These are phyloP conservation scores for Saturnia pavonia DNA, from an alignment of 2,888 invertebrate species.

Conservation along the genomic window DNA sequence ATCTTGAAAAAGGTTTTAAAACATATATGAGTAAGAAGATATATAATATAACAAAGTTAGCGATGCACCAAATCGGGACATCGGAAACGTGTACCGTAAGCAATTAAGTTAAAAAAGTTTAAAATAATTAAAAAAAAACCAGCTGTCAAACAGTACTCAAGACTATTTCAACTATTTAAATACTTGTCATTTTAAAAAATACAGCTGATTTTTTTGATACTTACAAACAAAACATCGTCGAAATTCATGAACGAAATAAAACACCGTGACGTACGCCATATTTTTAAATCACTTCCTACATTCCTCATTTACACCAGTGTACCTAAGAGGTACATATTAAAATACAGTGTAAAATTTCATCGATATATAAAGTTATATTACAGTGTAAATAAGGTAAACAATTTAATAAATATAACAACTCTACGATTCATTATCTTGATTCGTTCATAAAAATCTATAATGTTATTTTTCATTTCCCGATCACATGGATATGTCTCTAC, in stretches of 20 bases:
- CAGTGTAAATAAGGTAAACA: slow-evolving; percentile 1
- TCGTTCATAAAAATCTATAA: slow-evolving; percentile 11
- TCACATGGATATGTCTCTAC: slow-evolving; percentile 48
- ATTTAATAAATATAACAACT: background rate
- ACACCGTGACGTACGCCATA: too few relatives aligned
- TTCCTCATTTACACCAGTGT: background rate
- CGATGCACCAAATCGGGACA: background rate
- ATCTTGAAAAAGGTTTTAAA: background rate
- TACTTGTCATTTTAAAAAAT: background rate
- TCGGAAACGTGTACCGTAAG: background rate
- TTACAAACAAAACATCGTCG: background rate
- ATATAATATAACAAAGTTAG: background rate
- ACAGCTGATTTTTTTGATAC: slow-evolving; percentile 4
- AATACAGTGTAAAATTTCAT: background rate
- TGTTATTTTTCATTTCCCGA: background rate
- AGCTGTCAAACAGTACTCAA: slow-evolving; percentile 1
- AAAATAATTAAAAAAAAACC: background rate
- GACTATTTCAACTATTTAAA: background rate
- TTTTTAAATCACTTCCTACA: background rate
- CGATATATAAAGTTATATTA: background rate
- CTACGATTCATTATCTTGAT: background rate
- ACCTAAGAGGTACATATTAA: background rate
- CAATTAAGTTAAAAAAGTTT: background rate
- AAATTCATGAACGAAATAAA: slow-evolving; percentile 4
- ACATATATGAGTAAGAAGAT: background rate